Evolutionary conservation across 2,113 vertebrate genomes (phyloP), one percentile per base, ranked within the genome.

Genomic region (Bambusicola thoracicus): DNA sequence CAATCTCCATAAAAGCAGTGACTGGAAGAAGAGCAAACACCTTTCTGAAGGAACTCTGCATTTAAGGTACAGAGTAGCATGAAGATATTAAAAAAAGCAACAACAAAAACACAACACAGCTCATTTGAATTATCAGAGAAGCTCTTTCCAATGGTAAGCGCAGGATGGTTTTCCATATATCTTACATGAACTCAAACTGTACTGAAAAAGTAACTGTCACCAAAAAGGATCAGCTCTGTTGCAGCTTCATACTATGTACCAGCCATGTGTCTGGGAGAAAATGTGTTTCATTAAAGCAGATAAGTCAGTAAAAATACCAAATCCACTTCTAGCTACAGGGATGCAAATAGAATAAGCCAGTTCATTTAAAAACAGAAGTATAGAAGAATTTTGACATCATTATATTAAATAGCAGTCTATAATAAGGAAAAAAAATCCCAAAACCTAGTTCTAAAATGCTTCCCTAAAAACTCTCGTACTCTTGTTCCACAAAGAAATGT

Each of bases 211-310:
- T 53, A 7, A 1, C 11, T 4, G 3, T 11, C 59, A 44, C 25
- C 67, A 70, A 72, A 67, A 1, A 1, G 12, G 4, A 1, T 30
- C 0, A 0, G 27, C 87, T 49, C 36, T 36, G 36, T 5, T 78
- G 13, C 36, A 73, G 74, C 53, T 92, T 48, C 19, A 24, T 27
- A 21, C 24, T 46, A 7, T 32, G 38, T 41, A 43, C 14, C 40
- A 59, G 30, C 24, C 22, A 19, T 3, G 13, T 40, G 62, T 63
- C 75, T 38, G 40, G 9, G 36, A 34, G 24, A 14, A 66, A 13
- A 20, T 36, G 34, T 7, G 13, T 48, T 32, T 29, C 27, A 66
- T 5, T n/a, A 48, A 63, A 38, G 34, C 36, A 61, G 40, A 34
- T 25, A 56, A 74, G 11, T 46, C 24, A 13, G 20, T 40, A 38